Percentiles rank a stretch among this genome's conserved stretches.
phyloP scores from a whole-genome alignment of 2,797 vertebrate genomes.

The Margarornis squamiger region DNA sequence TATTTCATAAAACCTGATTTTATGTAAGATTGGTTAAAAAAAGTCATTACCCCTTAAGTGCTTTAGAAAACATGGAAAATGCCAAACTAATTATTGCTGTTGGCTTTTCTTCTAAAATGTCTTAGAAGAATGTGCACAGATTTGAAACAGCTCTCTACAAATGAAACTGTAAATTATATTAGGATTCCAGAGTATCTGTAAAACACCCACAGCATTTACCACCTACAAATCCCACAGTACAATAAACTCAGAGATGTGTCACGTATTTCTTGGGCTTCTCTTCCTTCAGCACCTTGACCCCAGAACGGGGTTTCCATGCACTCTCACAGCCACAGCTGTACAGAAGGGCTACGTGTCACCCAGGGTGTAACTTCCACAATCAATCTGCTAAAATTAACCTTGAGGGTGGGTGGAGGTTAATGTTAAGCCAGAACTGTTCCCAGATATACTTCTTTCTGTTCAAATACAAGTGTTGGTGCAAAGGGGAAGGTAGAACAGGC shows the following conservation, averaged over 20 bases:
- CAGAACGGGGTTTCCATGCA: neutral
- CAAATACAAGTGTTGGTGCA: neutral
- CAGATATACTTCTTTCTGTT: neutral
- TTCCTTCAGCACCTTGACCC: neutral
- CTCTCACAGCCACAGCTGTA: neutral
- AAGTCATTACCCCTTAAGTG: slow-evolving; percentile 18
- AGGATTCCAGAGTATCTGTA: neutral
- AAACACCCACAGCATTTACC: slow-evolving; percentile 39
- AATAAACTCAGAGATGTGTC: neutral
- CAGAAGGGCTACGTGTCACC: neutral
- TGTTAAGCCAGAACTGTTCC: neutral
- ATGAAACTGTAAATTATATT: slow-evolving; percentile 47
- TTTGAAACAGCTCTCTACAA: slow-evolving; percentile 31
- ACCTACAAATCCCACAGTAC: slow-evolving; percentile 30
- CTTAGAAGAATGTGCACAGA: slow-evolving; percentile 15
- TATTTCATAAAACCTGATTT: slow-evolving; percentile 36
- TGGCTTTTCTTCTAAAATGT: slow-evolving; percentile 31
- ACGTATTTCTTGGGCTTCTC: neutral
- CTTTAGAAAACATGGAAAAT: slow-evolving; percentile 52
- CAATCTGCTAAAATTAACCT: neutral
- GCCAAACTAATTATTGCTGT: slow-evolving; percentile 61
- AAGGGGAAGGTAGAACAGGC: neutral
- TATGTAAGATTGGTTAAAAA: slow-evolving; percentile 12
- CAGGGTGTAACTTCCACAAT: neutral
- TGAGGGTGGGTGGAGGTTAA: neutral